phyloP scores from a whole-genome alignment of 1,140 invertebrate species.

The Coptotermes formosanus region DNA sequence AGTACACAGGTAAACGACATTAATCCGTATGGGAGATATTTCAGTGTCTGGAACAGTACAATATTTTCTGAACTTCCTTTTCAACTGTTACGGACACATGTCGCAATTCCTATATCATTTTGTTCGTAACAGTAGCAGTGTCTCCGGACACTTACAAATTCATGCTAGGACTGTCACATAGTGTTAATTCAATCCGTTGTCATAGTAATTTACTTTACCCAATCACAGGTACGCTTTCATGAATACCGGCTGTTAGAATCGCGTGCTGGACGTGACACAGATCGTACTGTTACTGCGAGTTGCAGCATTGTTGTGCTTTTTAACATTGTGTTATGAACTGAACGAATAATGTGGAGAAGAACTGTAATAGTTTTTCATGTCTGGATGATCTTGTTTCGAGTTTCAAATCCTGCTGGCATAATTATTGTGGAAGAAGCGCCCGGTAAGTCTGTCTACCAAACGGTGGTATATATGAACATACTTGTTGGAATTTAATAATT shows the following conservation, averaged over 20 bases:
- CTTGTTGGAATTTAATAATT: no score
- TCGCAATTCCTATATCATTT: no score
- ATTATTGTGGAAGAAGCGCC: background rate
- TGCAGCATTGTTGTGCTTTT: background rate
- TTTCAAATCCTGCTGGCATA: background rate
- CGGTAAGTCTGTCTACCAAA: background rate
- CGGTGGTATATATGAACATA: no score
- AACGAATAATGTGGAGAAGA: background rate
- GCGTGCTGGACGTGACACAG: background rate
- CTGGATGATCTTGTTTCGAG: background rate
- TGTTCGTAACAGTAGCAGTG: no score
- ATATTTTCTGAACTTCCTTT: no score
- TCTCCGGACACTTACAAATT: no score
- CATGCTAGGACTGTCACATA: background rate
- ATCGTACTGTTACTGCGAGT: background rate
- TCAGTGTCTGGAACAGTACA: no score
- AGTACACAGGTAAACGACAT: no score
- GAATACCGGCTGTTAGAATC: background rate
- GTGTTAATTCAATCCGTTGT: background rate
- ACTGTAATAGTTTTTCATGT: background rate
- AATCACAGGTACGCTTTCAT: background rate
- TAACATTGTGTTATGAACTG: background rate
- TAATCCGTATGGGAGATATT: no score
- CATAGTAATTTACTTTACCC: background rate
- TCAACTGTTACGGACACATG: no score